These are phyloP conservation scores for Endotricha flammealis DNA, from an alignment of 2,888 invertebrate species.

Conservation along the genomic window DNA sequence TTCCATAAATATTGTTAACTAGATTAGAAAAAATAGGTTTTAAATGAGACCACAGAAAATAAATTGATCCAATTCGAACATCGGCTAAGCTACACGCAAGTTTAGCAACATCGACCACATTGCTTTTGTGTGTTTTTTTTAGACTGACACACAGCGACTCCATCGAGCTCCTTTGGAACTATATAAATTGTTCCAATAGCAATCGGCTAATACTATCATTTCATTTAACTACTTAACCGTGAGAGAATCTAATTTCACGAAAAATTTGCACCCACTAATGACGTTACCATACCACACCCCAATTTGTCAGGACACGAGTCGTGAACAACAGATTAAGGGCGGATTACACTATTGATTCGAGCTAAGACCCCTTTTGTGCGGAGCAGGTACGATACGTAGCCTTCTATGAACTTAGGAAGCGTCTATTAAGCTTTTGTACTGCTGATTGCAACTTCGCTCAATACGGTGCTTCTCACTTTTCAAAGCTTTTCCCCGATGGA, in stretches of 20 bases:
- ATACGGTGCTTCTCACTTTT: background rate
- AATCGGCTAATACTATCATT: background rate
- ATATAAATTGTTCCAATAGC: too few species aligned
- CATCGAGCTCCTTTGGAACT: too few species aligned
- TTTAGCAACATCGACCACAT: too few species aligned
- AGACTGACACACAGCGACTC: too few species aligned
- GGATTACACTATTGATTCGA: conserved; percentile 26
- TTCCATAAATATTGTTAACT: too few species aligned
- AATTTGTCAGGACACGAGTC: conserved; percentile 26
- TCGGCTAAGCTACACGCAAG: too few species aligned
- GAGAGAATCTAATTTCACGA: conserved; percentile 30
- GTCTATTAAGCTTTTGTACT: background rate
- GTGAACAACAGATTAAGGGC: conserved; percentile 28
- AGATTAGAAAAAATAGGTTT: too few species aligned
- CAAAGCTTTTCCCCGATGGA: too few species aligned
- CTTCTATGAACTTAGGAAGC: background rate
- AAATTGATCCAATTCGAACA: too few species aligned
- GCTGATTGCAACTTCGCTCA: background rate
- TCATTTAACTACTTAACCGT: conserved; percentile 10
- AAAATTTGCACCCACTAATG: conserved; percentile 27
- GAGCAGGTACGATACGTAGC: conserved; percentile 15
- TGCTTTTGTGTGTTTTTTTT: too few species aligned
- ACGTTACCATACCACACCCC: conserved; percentile 30
- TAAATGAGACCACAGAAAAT: too few species aligned
- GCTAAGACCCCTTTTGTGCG: conserved; percentile 21